These are phyloP conservation scores for Pipistrellus pygmaeus DNA, from an alignment of 2,797 vertebrate species.

Conservation along the genomic window DNA sequence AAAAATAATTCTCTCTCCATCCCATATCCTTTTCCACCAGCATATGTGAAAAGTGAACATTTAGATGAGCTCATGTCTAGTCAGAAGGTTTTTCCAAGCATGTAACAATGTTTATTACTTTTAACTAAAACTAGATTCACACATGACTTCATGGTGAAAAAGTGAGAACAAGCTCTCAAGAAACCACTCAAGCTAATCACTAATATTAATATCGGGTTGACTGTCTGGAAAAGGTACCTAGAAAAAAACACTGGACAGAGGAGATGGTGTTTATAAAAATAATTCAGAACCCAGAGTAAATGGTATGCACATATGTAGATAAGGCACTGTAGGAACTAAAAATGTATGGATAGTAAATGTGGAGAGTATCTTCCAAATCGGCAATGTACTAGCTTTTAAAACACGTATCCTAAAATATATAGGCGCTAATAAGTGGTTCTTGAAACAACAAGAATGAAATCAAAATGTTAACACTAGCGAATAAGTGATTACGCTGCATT, in stretches of 20 bases:
- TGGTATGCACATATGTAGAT: slow-evolving; percentile 54
- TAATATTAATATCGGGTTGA: slow-evolving; percentile 78
- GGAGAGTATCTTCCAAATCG: slow-evolving; percentile 11
- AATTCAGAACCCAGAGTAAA: slow-evolving; percentile 39
- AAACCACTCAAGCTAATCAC: slow-evolving; percentile 81
- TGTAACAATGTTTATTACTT: slow-evolving; percentile 85
- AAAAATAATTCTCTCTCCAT: slow-evolving; percentile 75
- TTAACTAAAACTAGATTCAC: slow-evolving; percentile 82
- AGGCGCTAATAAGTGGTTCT: slow-evolving; percentile 23
- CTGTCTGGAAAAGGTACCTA: slow-evolving; percentile 44
- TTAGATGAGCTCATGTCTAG: slow-evolving; percentile 85
- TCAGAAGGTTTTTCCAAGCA: slow-evolving; percentile 83
- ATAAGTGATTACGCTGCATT: neutral
- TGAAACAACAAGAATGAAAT: slow-evolving; percentile 40
- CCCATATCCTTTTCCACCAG: slow-evolving; percentile 80
- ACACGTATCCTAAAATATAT: slow-evolving; percentile 20
- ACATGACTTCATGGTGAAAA: slow-evolving; percentile 84
- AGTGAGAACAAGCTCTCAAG: slow-evolving; percentile 81
- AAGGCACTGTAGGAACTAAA: slow-evolving; percentile 33
- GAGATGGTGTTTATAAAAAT: slow-evolving; percentile 65
- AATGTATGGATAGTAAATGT: slow-evolving; percentile 9
- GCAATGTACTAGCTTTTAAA: slow-evolving; percentile 38
- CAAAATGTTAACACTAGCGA: slow-evolving; percentile 12
- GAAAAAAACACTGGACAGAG: slow-evolving; percentile 27
- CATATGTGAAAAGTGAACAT: slow-evolving; percentile 81